These are phyloP conservation scores for Poecile atricapillus DNA, from an alignment of 2,113 vertebrate species.

Conservation along the genomic window DNA sequence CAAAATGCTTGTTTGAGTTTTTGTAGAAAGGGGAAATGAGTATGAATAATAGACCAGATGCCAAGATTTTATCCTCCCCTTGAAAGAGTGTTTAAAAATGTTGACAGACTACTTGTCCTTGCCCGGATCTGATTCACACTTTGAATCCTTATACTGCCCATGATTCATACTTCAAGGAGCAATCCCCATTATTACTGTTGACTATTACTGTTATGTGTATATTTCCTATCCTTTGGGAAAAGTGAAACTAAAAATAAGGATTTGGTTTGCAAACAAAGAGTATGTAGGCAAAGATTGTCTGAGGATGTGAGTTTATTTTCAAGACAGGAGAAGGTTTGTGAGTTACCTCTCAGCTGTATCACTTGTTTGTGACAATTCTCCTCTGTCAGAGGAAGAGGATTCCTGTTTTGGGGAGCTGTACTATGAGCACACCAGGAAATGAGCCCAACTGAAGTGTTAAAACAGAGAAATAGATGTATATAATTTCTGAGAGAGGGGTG, in stretches of 20 bases:
- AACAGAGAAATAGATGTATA: neutral
- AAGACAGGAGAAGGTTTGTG: neutral
- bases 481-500: neutral
- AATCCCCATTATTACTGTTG: neutral
- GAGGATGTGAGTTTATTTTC: neutral
- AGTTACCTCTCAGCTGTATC: neutral
- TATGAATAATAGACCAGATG: neutral
- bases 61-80: neutral
- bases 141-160: neutral
- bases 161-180: neutral
- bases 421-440: neutral
- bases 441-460: neutral
- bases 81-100: neutral
- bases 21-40: neutral
- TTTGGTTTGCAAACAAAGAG: neutral
- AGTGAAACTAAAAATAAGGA: neutral
- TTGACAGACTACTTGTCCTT: neutral
- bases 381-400: neutral
- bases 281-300: neutral
- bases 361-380: neutral
- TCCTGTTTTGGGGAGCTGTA: neutral
- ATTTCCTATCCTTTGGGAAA: neutral
- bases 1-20: neutral
- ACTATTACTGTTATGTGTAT: neutral
- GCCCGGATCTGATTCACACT: neutral